phyloP scores from a whole-genome alignment of 2,888 invertebrate genomes.

The Pyrochroa serraticornis region DNA sequence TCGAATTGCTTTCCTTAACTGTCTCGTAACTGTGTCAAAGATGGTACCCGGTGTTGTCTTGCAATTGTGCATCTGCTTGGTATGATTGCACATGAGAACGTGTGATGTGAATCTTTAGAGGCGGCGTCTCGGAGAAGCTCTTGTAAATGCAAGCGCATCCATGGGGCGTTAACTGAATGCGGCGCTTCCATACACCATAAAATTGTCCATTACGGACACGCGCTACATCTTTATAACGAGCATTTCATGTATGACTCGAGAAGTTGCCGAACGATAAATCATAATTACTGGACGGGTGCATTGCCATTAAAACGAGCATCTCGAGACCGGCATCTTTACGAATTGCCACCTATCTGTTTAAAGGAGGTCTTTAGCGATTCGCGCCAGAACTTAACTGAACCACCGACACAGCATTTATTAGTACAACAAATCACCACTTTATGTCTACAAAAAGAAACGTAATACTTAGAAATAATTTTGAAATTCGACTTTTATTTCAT shows the following conservation, averaged over 20 bases:
- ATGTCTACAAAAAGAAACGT: too few species aligned
- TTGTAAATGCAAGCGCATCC: not conserved
- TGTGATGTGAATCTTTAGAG: not conserved
- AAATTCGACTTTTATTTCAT: too few species aligned
- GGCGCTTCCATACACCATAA: conserved; percentile 18
- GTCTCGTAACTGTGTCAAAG: too few species aligned
- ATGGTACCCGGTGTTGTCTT: too few species aligned
- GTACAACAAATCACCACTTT: too few species aligned
- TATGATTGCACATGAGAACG: too few species aligned
- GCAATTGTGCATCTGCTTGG: too few species aligned
- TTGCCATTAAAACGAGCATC: conserved; percentile 28
- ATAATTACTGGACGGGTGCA: conserved; percentile 37
- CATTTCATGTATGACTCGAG: conserved; percentile 40
- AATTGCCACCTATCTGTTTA: not conserved
- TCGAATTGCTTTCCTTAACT: too few species aligned
- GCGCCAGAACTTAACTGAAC: too few species aligned
- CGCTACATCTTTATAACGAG: conserved; percentile 43
- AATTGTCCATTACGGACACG: conserved; percentile 42
- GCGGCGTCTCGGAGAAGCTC: not conserved
- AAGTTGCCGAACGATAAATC: conserved; percentile 42
- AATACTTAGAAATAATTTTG: too few species aligned
- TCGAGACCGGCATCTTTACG: conserved; percentile 8
- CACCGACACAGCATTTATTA: too few species aligned
- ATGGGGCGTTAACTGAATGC: not conserved
- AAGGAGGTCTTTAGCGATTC: too few species aligned